Conservation (phyloP, 2,797 vertebrate species). For the Enteromius thamalakanensis region DNA sequence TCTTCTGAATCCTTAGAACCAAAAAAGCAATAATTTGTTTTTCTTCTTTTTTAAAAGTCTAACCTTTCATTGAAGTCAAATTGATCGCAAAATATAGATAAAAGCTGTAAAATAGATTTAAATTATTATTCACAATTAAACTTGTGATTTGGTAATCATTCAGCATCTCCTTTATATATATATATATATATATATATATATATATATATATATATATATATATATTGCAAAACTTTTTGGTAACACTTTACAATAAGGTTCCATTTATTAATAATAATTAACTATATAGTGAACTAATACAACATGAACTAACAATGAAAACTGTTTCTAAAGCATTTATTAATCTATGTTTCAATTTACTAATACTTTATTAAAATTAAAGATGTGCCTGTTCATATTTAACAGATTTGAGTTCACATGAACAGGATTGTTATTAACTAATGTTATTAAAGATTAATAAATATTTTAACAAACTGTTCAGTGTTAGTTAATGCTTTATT, state of each 20-base stretch:
- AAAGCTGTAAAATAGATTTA: neutral
- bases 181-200: no score
- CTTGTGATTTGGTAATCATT: neutral
- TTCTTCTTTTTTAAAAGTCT: neutral
- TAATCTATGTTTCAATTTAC: neutral
- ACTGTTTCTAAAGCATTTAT: neutral
- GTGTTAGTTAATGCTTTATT: neutral
- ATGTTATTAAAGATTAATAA: neutral
- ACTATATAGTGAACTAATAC: neutral
- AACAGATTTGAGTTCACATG: neutral
- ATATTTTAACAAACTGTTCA: neutral
- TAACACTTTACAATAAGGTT: neutral
- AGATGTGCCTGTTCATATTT: neutral
- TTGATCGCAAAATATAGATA: neutral
- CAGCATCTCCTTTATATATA: no score
- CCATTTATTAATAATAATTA: neutral
- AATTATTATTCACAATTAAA: neutral
- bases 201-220: no score
- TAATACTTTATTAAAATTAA: neutral
- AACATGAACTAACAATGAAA: slow-evolving; percentile 7
- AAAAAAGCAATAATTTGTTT: slow-evolving; percentile 16
- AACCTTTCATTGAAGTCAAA: slow-evolving; percentile 22
- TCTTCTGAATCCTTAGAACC: neutral
- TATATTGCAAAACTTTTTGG: neutral
- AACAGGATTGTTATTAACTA: neutral